Percentiles rank a stretch among this genome's conserved stretches.
Conservation (phyloP, 2,888 invertebrate species). For the Rhamnusium bicolor region DNA sequence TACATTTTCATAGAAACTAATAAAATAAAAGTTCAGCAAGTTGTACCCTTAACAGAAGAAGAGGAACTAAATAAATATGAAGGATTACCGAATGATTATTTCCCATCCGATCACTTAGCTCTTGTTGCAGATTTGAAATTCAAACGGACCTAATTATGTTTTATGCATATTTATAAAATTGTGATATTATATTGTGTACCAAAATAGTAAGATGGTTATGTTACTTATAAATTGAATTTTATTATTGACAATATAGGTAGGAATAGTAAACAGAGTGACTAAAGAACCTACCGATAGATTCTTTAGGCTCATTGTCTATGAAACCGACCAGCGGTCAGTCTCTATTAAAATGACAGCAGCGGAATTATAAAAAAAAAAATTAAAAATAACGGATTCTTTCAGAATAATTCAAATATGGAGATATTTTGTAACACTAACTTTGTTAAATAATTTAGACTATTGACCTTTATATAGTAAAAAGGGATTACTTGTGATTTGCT, state of each 20-base stretch:
- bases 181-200: not conserved
- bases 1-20: slow-evolving; percentile 88
- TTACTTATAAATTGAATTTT: not conserved
- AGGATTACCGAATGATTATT: slow-evolving; percentile 90
- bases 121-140: slow-evolving; percentile 83
- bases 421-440: too few relatives aligned
- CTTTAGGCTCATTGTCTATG: too few relatives aligned
- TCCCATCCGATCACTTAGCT: slow-evolving; percentile 95
- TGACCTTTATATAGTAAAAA: too few relatives aligned
- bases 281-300: too few relatives aligned
- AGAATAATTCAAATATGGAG: too few relatives aligned
- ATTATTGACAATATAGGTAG: not conserved
- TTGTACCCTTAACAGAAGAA: slow-evolving; percentile 85
- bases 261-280: too few relatives aligned
- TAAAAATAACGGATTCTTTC: too few relatives aligned
- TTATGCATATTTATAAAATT: not conserved
- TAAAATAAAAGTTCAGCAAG: slow-evolving; percentile 77
- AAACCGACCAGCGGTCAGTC: too few relatives aligned
- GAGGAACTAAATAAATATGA: slow-evolving; percentile 82
- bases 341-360: too few relatives aligned
- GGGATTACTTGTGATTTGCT: too few relatives aligned
- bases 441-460: too few relatives aligned
- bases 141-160: not conserved
- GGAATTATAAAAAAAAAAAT: too few relatives aligned
- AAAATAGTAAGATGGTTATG: not conserved